Evolutionary conservation across 2,113 vertebrate species (phyloP).

Genomic region (Spermophilus dauricus): DNA sequence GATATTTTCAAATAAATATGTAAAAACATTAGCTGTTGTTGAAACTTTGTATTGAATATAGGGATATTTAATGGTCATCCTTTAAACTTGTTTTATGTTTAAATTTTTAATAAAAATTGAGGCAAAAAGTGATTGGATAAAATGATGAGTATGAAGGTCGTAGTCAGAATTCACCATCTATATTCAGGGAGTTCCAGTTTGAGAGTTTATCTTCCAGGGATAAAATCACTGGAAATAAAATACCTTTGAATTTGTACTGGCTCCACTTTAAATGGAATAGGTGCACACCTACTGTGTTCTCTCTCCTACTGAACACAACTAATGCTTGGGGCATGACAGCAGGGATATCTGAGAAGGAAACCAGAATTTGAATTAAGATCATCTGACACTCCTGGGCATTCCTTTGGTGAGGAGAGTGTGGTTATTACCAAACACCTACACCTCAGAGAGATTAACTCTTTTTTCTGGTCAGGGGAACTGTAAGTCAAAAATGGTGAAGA

Average conservation of each 20-base stretch:
- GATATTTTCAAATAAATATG: slow-evolving; percentile 52
- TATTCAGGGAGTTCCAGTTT: not conserved
- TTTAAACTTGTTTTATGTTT: slow-evolving; percentile 52
- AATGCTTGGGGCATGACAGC: not conserved
- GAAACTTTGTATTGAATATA: not conserved
- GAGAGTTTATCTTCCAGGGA: not conserved
- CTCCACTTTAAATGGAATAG: not conserved
- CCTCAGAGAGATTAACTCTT: not conserved
- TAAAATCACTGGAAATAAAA: slow-evolving; percentile 3
- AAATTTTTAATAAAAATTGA: slow-evolving; percentile 60
- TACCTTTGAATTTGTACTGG: not conserved
- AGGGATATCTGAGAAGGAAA: slow-evolving; percentile 23
- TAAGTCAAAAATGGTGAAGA: not conserved
- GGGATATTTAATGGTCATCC: slow-evolving; percentile 6
- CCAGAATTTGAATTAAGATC: not conserved
- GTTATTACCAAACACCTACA: not conserved
- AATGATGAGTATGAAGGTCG: not conserved
- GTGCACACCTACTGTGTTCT: not conserved
- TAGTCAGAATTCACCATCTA: not conserved
- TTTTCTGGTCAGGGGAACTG: not conserved
- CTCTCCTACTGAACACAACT: not conserved
- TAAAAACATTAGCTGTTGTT: slow-evolving; percentile 36
- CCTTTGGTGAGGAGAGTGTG: not conserved
- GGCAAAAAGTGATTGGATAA: slow-evolving; percentile 44
- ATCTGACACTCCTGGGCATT: not conserved